Conservation (phyloP, 2,888 invertebrate genomes). For the Microplitis manilae region DNA sequence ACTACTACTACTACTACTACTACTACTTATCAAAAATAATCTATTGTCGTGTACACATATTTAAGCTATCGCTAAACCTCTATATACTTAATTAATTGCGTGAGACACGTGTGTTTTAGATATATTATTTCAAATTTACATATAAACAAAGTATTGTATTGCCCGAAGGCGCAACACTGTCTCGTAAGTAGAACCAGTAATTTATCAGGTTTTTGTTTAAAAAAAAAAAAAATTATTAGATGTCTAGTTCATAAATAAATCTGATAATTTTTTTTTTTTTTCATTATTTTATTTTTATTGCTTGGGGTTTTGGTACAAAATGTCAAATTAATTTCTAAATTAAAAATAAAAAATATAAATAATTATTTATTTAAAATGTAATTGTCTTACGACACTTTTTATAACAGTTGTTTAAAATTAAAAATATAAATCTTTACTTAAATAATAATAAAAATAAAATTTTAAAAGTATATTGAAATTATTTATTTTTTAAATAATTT, state of each 20-base stretch:
- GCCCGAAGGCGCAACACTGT: constrained; percentile 70
- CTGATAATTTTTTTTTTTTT: constrained; percentile 22
- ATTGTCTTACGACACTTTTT: background rate
- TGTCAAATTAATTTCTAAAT: background rate
- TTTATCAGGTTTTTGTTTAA: constrained; percentile 61
- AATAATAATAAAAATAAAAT: background rate
- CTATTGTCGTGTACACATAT: constrained; percentile 17
- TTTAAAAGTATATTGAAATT: background rate
- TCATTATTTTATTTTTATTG: constrained; percentile 52
- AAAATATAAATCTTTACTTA: background rate
- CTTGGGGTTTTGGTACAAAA: constrained; percentile 64
- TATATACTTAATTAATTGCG: constrained; percentile 69
- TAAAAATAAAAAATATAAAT: background rate
- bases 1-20: constrained; percentile 50
- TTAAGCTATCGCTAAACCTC: constrained; percentile 45
- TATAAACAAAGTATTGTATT: constrained; percentile 62
- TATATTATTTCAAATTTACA: background rate
- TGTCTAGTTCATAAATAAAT: constrained; percentile 32
- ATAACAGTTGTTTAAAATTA: background rate
- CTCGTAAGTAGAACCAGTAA: constrained; percentile 70
- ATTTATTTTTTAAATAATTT: background rate
- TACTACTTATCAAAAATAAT: background rate
- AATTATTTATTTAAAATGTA: background rate
- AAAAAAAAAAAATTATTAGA: background rate
- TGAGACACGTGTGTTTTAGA: constrained; percentile 70